phyloP scores from a whole-genome alignment of 1,140 invertebrate species.

The Bicyclus anynana region DNA sequence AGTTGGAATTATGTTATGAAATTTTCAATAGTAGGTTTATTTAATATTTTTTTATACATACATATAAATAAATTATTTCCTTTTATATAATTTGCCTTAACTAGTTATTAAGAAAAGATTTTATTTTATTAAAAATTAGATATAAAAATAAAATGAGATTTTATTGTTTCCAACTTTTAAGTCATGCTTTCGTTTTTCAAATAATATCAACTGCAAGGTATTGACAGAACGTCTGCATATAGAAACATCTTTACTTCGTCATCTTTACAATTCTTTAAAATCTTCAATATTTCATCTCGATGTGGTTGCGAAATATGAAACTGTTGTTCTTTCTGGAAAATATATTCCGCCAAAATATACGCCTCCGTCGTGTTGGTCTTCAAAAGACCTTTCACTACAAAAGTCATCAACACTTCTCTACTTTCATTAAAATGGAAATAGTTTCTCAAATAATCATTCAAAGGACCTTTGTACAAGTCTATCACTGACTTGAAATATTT shows the following conservation, averaged over 20 bases:
- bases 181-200: background rate
- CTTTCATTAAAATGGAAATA: slow-evolving; percentile 22
- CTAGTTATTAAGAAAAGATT: too few species aligned
- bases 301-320: slow-evolving; percentile 3
- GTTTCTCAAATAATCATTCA: slow-evolving; percentile 28
- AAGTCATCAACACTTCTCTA: slow-evolving; percentile 21
- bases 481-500: slow-evolving; percentile 43
- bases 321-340: slow-evolving; percentile 17
- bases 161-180: background rate
- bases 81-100: too few species aligned
- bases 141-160: too few species aligned
- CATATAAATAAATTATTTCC: too few species aligned
- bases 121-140: too few species aligned
- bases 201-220: background rate
- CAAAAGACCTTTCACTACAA: slow-evolving; percentile 38
- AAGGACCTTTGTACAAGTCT: slow-evolving; percentile 33
- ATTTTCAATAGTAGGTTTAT: too few species aligned
- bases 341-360: slow-evolving; percentile 24
- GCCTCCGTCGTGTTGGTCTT: slow-evolving; percentile 26
- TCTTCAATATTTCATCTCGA: slow-evolving; percentile 20
- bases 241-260: slow-evolving; percentile 30
- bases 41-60: too few species aligned
- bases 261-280: slow-evolving; percentile 22
- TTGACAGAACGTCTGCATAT: slow-evolving; percentile 12
- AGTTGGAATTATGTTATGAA: too few species aligned